These are phyloP conservation scores for Mormyrops boulengeri DNA, from an alignment of 2,797 vertebrate genomes.

Conservation along the genomic window DNA sequence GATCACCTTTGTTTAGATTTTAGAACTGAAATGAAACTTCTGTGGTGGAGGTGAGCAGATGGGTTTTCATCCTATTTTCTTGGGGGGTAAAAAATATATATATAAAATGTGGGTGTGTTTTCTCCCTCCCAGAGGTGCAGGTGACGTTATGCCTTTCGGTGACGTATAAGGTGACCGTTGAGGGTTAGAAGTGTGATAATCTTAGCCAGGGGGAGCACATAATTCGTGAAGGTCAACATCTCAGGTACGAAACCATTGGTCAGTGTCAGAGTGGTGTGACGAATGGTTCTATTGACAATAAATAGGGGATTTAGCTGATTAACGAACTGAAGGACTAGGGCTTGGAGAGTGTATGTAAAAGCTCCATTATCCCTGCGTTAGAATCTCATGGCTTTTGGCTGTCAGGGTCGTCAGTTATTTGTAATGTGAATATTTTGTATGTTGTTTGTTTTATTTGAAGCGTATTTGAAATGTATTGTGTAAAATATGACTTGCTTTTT, in stretches of 20 bases:
- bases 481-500: neutral
- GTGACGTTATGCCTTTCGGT: neutral
- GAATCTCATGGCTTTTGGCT: neutral
- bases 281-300: neutral
- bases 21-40: neutral
- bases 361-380: neutral
- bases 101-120: neutral
- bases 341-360: neutral
- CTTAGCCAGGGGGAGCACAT: neutral
- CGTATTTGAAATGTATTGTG: neutral
- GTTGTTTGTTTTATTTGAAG: neutral
- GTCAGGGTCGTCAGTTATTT: neutral
- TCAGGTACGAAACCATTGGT: neutral
- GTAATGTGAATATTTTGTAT: neutral
- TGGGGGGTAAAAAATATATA: neutral
- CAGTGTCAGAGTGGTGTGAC: neutral
- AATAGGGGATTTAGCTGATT: slow-evolving; percentile 3
- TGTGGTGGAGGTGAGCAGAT: neutral
- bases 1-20: neutral
- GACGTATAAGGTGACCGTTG: neutral
- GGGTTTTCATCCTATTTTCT: neutral
- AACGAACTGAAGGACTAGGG: neutral
- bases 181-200: neutral
- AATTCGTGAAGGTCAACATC: neutral
- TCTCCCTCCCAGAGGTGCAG: neutral